phyloP scores from a whole-genome alignment of 1,140 invertebrate genomes.

The Aphidius ervi region DNA sequence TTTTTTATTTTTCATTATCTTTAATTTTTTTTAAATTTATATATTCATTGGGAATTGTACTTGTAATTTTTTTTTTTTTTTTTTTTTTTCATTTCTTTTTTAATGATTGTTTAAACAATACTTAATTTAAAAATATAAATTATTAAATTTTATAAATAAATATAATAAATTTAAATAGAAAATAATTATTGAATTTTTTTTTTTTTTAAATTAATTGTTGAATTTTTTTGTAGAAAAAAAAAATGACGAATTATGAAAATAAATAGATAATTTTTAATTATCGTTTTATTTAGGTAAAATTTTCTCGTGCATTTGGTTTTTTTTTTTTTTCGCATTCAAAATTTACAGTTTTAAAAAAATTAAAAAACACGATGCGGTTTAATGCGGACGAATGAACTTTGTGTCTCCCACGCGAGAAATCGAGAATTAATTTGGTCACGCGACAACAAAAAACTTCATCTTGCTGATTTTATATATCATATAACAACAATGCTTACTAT shows the following conservation, averaged over 20 bases:
- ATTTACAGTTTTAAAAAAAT: neutral
- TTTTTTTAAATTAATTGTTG: too few species aligned
- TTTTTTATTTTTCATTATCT: neutral
- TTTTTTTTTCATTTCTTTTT: neutral
- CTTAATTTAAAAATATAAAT: too few species aligned
- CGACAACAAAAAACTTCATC: constrained; percentile 2
- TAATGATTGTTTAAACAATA: too few species aligned
- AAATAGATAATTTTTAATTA: too few species aligned
- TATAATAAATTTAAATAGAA: too few species aligned
- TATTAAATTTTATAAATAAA: too few species aligned
- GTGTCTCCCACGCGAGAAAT: constrained; percentile 18
- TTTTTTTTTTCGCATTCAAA: neutral
- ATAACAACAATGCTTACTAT: neutral
- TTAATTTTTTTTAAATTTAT: neutral
- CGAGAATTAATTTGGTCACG: constrained; percentile 13
- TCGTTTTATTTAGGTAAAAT: too few species aligned
- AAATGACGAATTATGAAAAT: too few species aligned
- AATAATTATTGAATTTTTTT: too few species aligned
- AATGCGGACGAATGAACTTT: constrained; percentile 5
- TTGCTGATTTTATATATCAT: constrained; percentile 3
- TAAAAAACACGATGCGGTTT: constrained; percentile 12
- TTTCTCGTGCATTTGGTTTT: neutral
- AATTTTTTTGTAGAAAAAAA: too few species aligned
- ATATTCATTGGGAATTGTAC: neutral
- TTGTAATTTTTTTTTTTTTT: neutral